A percentile compares a stretch with the other conserved stretches of the same genome.
phyloP scores from a whole-genome alignment of 2,797 vertebrate species.

The Anguilla obscura region DNA sequence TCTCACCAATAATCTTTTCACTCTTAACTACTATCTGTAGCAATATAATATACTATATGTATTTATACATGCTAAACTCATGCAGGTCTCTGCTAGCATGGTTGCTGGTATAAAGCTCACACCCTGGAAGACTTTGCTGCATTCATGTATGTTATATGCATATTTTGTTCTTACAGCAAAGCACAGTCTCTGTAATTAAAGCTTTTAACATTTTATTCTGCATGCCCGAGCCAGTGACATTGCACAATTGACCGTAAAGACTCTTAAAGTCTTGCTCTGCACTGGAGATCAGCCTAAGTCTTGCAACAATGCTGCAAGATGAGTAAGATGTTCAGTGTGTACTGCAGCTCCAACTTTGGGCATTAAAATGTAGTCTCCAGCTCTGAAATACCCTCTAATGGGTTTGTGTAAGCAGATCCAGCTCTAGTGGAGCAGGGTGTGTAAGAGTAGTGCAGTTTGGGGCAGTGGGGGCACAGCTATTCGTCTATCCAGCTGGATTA shows the following conservation, averaged over 20 bases:
- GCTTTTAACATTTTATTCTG: background rate
- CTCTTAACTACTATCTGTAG: background rate
- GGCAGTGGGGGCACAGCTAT: conserved; percentile 20
- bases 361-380: conserved; percentile 29
- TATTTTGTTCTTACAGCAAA: background rate
- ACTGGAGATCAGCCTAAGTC: conserved; percentile 1
- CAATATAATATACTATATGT: background rate
- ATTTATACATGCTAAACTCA: background rate
- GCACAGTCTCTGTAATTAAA: conserved; percentile 4
- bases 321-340: background rate
- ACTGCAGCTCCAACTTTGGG: background rate
- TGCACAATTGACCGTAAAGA: background rate
- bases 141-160: background rate
- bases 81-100: background rate
- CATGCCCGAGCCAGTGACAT: background rate
- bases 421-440: background rate
- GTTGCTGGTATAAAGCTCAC: background rate
- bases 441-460: background rate
- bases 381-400: conserved; percentile 58
- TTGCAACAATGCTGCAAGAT: conserved; percentile 22
- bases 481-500: conserved; percentile 20
- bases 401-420: conserved; percentile 60
- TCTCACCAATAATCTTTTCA: background rate
- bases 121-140: background rate
- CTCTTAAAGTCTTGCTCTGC: background rate